Percentiles rank a stretch among this genome's conserved stretches.
Conservation (phyloP, 2,113 vertebrate species). For the Promerops cafer region DNA sequence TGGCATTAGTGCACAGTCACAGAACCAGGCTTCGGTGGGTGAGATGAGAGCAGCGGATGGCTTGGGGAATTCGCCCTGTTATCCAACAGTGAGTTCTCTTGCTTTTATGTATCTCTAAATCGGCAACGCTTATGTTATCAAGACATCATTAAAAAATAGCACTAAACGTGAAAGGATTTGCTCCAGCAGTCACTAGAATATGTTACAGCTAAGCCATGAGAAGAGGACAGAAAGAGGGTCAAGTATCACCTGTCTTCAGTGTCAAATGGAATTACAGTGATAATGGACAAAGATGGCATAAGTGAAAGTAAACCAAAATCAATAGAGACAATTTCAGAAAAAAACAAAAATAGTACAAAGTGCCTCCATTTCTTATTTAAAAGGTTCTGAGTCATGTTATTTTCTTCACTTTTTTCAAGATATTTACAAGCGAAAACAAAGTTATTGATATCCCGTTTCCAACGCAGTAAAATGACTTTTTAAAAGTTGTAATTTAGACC, state of each 20-base stretch:
- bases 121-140: rapidly evolving
- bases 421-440: neutral
- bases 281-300: neutral
- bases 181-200: neutral
- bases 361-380: neutral
- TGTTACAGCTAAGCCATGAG: neutral
- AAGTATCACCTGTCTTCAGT: neutral
- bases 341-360: neutral
- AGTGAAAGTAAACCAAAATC: neutral
- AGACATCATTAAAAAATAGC: neutral
- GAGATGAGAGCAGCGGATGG: neutral
- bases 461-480: neutral
- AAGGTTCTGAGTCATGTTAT: neutral
- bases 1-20: neutral
- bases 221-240: neutral
- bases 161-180: neutral
- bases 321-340: neutral
- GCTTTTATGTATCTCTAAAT: neutral
- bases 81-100: neutral
- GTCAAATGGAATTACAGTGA: neutral
- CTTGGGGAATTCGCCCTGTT: neutral
- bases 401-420: neutral
- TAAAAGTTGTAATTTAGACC: neutral
- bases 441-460: neutral
- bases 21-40: neutral